phyloP scores from a whole-genome alignment of 2,113 vertebrate genomes.

The Irena cyanogastra region DNA sequence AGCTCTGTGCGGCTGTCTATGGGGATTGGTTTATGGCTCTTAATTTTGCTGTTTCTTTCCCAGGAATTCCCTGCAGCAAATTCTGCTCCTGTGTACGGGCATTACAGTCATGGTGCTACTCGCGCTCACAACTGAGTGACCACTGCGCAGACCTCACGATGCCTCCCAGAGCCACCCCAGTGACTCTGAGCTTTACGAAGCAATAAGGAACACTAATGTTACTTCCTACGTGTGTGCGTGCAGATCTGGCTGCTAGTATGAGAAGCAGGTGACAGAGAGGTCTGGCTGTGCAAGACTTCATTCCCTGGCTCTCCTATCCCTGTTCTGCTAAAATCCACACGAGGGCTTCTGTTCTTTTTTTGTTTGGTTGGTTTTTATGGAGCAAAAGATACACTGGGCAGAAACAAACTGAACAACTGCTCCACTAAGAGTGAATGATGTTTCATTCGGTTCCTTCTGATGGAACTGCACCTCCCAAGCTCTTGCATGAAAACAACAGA shows the following conservation, averaged over 20 bases:
- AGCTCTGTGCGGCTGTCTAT: not conserved
- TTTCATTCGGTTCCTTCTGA: not conserved
- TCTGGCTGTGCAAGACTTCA: conserved; percentile 23
- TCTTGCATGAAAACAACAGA: not conserved
- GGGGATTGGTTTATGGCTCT: not conserved
- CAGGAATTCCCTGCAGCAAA: conserved; percentile 88
- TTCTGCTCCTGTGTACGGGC: conserved; percentile 85
- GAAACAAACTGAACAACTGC: not conserved
- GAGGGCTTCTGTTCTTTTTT: not conserved
- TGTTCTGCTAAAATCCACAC: conserved; percentile 48
- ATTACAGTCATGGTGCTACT: conserved; percentile 89
- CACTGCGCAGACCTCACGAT: not conserved
- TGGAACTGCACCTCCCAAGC: not conserved
- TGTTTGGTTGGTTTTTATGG: not conserved
- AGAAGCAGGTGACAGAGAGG: conserved; percentile 46
- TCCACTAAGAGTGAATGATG: not conserved
- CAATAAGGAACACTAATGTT: conserved; percentile 63
- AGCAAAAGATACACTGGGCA: conserved; percentile 18
- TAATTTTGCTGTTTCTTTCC: conserved; percentile 20
- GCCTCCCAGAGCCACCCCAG: conserved; percentile 41
- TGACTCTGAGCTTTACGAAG: conserved; percentile 56
- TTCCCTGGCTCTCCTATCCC: conserved; percentile 48
- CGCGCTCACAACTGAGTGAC: conserved; percentile 78
- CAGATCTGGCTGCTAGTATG: conserved; percentile 49
- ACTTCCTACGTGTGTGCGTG: not conserved